Conservation (phyloP, 2,888 invertebrate species). For the Orthosia cruda region DNA sequence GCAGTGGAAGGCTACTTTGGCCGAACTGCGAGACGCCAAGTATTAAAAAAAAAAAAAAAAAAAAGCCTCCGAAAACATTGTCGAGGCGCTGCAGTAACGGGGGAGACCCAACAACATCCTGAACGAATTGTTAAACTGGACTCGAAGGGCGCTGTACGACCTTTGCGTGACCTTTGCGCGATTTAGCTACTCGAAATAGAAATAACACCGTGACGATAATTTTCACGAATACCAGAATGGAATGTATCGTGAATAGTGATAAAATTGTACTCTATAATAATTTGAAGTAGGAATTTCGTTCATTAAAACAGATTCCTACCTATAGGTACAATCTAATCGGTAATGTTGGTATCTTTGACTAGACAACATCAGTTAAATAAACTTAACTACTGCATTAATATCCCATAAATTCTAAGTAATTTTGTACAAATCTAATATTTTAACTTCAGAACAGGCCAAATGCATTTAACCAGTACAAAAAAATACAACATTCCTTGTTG, state of each 20-base stretch:
- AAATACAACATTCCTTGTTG: not conserved
- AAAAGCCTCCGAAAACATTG: too few relatives aligned
- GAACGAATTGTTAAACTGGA: too few relatives aligned
- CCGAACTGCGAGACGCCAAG: too few relatives aligned
- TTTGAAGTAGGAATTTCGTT: not conserved
- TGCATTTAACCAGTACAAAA: not conserved
- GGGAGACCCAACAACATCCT: too few relatives aligned
- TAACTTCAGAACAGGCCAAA: not conserved
- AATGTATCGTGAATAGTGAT: not conserved
- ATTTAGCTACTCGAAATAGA: constrained; percentile 19
- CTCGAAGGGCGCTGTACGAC: too few relatives aligned
- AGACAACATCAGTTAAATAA: not conserved
- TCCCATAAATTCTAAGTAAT: not conserved
- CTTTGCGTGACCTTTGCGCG: too few relatives aligned
- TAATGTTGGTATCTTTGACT: not conserved
- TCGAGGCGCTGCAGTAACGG: too few relatives aligned
- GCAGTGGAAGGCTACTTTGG: too few relatives aligned
- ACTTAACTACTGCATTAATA: not conserved
- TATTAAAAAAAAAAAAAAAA: too few relatives aligned
- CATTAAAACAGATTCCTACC: not conserved
- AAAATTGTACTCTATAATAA: not conserved
- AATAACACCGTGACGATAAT: constrained; percentile 27
- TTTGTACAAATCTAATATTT: not conserved
- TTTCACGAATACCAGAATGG: constrained; percentile 9
- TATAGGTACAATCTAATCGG: constrained; percentile 10